Base-by-base conservation (phyloP, 1,140 invertebrate species). In the Bombus affinis region DNA sequence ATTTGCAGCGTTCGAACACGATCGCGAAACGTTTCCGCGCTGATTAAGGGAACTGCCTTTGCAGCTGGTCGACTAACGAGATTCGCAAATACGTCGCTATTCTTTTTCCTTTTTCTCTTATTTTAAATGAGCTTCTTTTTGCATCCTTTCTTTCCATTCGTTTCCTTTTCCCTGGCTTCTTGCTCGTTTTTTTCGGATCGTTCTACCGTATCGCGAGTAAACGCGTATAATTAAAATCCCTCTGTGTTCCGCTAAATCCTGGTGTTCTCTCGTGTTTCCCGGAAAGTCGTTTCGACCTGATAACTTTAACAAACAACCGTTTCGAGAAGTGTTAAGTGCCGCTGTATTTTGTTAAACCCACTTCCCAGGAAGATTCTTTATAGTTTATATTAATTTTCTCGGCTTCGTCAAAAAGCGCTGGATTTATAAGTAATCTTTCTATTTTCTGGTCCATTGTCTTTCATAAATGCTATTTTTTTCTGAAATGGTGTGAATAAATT, bases 1-100 rank as follows among this genome's bases (percentile, higher is more conserved):
- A 62, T 79, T 79, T 72, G 37, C 83, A 72, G 66, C 83, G 73
- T 79, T 84, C 83, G 75, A 79, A 84, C 39, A 37, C 39, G 53
- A 84, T 83, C 81, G 59, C 59, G 81, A 83, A 83, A 66, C 76
- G 76, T 59, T 71, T 59, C 47, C 39, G 57, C 47, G 66, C 39
- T 83, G 81, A 83, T 83, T 83, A 83, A 75, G 72, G 28, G 59
- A 68, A 59, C 44, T 83, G 37, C 57, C 71, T 25, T 12, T 32
- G 68, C 81, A 47, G 71, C 39, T 65, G 22, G 13, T 8, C n/a
- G 37, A n/a, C 35, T 83, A 83, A 75, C 59, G 72, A 76, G 72
- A 62, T 83, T 83, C 72, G 25, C 72, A 62, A 76, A 37, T 62
- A 68, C 72, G 12, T 28, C 25, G 25, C 9, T 22, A 22, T 15